Conservation (phyloP, 2,113 vertebrate genomes). For the Myocastor coypus region DNA sequence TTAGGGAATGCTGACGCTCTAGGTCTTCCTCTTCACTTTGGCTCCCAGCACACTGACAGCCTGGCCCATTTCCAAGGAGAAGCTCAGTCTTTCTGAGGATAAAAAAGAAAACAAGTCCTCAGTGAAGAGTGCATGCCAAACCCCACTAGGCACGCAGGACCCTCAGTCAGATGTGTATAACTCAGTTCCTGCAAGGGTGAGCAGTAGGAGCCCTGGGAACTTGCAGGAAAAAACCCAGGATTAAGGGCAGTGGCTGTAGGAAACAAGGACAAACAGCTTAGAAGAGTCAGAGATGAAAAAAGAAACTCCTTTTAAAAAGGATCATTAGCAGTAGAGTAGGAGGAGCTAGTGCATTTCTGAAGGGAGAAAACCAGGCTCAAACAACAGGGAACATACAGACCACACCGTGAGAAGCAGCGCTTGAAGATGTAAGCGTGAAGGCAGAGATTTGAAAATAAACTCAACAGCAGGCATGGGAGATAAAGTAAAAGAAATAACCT, state of each 20-base stretch:
- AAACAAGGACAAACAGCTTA: neutral
- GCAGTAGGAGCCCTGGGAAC: neutral
- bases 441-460: neutral
- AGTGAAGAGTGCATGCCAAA: neutral
- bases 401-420: neutral
- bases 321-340: neutral
- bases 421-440: neutral
- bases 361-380: neutral
- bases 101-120: neutral
- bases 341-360: neutral
- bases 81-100: slow-evolving; percentile 4
- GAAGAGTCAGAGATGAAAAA: neutral
- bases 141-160: neutral
- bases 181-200: neutral
- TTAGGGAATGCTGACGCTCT: neutral
- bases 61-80: neutral
- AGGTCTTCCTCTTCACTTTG: neutral
- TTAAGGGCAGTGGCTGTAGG: neutral
- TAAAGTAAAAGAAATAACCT: neutral
- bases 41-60: neutral
- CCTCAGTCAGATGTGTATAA: neutral
- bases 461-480: neutral
- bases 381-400: neutral
- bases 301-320: neutral
- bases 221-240: neutral